phyloP scores from a whole-genome alignment of 1,140 invertebrate genomes.

The Fopius arisanus region DNA sequence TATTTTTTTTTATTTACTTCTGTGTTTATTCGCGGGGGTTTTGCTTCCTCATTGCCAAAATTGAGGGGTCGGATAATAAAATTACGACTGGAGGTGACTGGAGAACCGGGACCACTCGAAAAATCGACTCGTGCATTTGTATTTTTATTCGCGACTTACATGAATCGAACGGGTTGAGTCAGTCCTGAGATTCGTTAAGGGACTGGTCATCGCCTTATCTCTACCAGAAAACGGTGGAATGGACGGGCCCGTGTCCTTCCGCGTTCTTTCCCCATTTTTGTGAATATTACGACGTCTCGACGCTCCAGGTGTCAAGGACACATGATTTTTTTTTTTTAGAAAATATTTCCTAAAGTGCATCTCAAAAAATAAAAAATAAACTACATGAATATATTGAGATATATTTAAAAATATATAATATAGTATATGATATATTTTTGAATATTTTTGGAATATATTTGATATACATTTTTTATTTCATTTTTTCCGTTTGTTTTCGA shows the following conservation, averaged over 20 bases:
- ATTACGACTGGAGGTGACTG: neutral
- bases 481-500: too few species aligned
- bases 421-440: too few species aligned
- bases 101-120: conserved; percentile 2
- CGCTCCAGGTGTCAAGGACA: conserved; percentile 1
- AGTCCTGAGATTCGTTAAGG: neutral
- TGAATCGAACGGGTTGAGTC: neutral
- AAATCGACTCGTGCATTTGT: neutral
- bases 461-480: too few species aligned
- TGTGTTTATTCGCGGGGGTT: neutral
- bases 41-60: conserved; percentile 11
- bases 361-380: too few species aligned
- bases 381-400: too few species aligned
- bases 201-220: neutral
- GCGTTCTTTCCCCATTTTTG: conserved; percentile 3
- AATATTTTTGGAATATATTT: too few species aligned
- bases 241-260: neutral
- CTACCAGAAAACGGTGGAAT: neutral
- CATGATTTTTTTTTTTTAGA: neutral
- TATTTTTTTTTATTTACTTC: neutral
- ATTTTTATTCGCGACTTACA: conserved; percentile 6
- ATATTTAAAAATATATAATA: too few species aligned
- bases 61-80: neutral
- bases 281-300: neutral
- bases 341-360: too few species aligned